Evolutionary conservation across 53 echinoderm and acorn worm species (phyloP), one percentile per base, ranked within the genome.

Genomic region (Hippasteria phrygiana): DNA sequence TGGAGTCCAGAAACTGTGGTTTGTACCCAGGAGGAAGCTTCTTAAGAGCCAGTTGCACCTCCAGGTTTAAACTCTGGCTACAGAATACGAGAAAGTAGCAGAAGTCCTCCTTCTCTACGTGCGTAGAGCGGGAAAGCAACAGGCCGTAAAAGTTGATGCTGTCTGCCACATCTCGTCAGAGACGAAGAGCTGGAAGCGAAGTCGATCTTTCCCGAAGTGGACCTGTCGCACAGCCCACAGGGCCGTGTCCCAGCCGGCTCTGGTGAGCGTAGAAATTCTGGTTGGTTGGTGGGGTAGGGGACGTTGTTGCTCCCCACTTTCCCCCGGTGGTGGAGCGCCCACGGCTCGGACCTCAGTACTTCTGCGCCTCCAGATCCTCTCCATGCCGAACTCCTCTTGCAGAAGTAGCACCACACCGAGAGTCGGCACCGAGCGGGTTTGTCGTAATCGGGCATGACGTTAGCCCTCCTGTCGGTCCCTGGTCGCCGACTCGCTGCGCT

Each of bases 141-240:
- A 65, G 32, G 45, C 55, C 20, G 90, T 90, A 90, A 35, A 90
- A 85, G 38, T 18, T 72, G 56, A 90, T 90, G 43, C 62, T 86
- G 36, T 90, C 86, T 10, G 73, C 22, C 85, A 90, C 55, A 74
- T 90, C 67, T 35, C 33, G 13, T 35, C 33, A 1, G 85, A 90
- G 54, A 86, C 90, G 66, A 90, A 90, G 24, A 90, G 50, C 74
- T 82, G 71, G 14, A 90, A 90, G 29, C 90, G 71, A 16, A 83
- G 18, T 22, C 72, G 54, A 48, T 74, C 77, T 32, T 75, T 71
- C 26, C 85, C 85, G 77, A 83, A 74, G 86, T 90, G 90, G 43
- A 90, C 90, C 62, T 90, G 90, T 2, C 90, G 62, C 42, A 90
- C 90, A 2, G 84, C 90, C 90, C 90, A 90, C 18, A 90, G 66